Evolutionary conservation across 2,888 invertebrate genomes (phyloP), one percentile per base, ranked within the genome.

Genomic region (Pammene aurita): DNA sequence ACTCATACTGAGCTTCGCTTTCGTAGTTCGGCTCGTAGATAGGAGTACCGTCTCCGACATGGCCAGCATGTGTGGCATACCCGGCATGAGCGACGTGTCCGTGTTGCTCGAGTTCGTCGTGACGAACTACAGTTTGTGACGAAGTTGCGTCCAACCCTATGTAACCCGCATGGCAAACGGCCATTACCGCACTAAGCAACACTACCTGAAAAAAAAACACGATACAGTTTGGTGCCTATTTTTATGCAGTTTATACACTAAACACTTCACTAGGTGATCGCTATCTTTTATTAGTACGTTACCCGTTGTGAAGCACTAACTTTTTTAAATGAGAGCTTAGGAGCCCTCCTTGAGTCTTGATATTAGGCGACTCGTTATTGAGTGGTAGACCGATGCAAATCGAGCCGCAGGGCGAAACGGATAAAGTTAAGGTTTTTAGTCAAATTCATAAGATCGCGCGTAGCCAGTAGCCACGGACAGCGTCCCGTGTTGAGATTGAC

Each of bases 41-140:
- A 34, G 65, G 65, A 38, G 61, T 55, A 52, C 65, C 54, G 52
- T 14, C 46, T 60, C 26, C 57, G 42, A 26, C 26, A n/a, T n/a
- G n/a, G n/a, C n/a, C n/a, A 13, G 41, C 41, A 13, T 57, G 57
- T 7, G 18, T 11, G 11, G 7, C 18, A 57, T 42, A 42, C 7
- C 57, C 57, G 9, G 18, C 0, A 18, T 44, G 34, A 44, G 26
- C 57, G 14, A 34, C 14, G 5, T 60, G 60, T 48, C 60, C 60
- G 26, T 50, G 46, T 4, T 72, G 57, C 0, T 62, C 58, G 34
- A 66, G 70, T 18, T 67, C 68, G 71, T 74, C 75, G 72, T 70
- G 74, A 52, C 14, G 78, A 70, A 77, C 75, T 1, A 80, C 75
- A 60, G 79, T 74, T 68, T 85, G 86, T 2, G 80, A 74, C 1